Conservation (phyloP, 1,140 invertebrate species). For the Physella acuta region DNA sequence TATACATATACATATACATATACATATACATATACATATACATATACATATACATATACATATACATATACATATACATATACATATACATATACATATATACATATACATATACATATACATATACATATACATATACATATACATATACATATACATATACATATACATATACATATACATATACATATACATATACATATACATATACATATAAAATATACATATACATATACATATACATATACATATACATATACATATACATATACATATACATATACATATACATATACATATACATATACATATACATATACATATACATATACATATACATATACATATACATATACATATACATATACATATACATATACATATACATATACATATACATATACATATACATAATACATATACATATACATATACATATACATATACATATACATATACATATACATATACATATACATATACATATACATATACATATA, state of each 20-base stretch:
- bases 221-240: too few species aligned
- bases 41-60: not conserved
- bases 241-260: constrained; percentile 14
- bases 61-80: not conserved
- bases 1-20: constrained; percentile 6
- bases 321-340: not conserved
- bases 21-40: constrained; percentile 3
- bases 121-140: not conserved
- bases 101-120: not conserved
- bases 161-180: not conserved
- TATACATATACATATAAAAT: too few species aligned
- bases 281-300: constrained; percentile 14
- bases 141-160: not conserved
- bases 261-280: constrained; percentile 16
- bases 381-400: constrained; percentile 7
- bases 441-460: constrained; percentile 16
- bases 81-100: not conserved
- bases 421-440: not conserved
- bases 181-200: not conserved
- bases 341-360: constrained; percentile 9
- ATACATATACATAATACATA: too few species aligned
- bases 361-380: constrained; percentile 12
- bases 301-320: not conserved
- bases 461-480: not conserved
- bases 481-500: not conserved